Evolutionary conservation across 2,888 invertebrate species (phyloP), one percentile per base, ranked within the genome.

Genomic region (Cancer borealis): DNA sequence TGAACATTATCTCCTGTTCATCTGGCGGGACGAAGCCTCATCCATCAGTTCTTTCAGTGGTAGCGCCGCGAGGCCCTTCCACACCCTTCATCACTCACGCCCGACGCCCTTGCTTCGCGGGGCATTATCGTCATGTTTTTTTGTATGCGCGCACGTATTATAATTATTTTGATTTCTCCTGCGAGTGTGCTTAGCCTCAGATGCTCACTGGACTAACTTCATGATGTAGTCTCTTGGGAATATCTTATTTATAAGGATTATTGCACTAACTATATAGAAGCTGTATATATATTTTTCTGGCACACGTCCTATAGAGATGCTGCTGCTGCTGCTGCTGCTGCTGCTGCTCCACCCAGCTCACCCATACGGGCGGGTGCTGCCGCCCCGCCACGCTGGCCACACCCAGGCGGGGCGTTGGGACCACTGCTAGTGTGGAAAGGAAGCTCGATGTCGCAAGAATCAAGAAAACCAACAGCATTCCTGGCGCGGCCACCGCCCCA

Each of bases 41-140:
- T 79, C 79, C 79, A 79, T 79, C 79, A 79, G 79, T 79, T 79
- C 79, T 79, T 79, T 79, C 79, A 79, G 30, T 12, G 79, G 79
- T 17, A 6, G 79, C 79, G 79, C 39, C 39, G 79, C 79, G 79
- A 79, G 79, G 79, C 30, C 79, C 79, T 79, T 30, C 79, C 30
- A n/a, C 30, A 30, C 12, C 79, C 79, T 79, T 30, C 79, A 79
- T 79, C 79, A 79, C 79, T 79, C 79, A 79, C 79, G 79, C 79
- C 26, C 30, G 30, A 26, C 79, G 79, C 26, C 79, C 79, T 73
- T 79, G 79, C 79, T 8, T 79, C 30, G 79, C 79, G 79, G 21
- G 79, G 79, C 10, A 79, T 79, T 79, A 79, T 79, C 79, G 10
- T 8, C 79, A 3, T 79, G 26, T 30, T 26, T 73, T 26, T 10